phyloP scores from a whole-genome alignment of 2,888 invertebrate genomes.

The Hydroisotoma schaefferi region DNA sequence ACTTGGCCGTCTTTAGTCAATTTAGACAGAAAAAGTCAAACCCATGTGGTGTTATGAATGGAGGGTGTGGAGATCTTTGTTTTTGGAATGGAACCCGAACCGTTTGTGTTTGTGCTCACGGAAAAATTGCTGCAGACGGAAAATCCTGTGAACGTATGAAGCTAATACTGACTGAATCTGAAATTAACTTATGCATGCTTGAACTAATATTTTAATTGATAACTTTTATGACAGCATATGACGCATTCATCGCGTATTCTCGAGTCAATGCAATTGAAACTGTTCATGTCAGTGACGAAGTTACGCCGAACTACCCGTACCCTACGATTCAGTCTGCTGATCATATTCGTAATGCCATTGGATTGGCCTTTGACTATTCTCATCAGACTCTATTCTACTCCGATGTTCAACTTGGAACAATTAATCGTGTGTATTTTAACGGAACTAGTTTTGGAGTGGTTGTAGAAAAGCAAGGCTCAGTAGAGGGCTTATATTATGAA shows the following conservation, averaged over 20 bases:
- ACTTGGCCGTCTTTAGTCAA: constrained; percentile 58
- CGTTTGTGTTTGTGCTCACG: constrained; percentile 79
- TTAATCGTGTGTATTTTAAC: constrained; percentile 76
- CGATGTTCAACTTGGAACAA: constrained; percentile 80
- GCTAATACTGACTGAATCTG: constrained; percentile 17
- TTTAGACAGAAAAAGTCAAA: constrained; percentile 61
- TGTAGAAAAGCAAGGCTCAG: constrained; percentile 75
- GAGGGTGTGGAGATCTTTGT: constrained; percentile 75
- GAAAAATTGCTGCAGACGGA: constrained; percentile 64
- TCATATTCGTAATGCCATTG: constrained; percentile 79
- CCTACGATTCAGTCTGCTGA: constrained; percentile 68
- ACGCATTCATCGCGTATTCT: constrained; percentile 79
- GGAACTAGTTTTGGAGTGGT: constrained; percentile 68
- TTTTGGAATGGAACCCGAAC: constrained; percentile 65
- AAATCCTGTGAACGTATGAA: constrained; percentile 65
- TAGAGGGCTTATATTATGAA: constrained; percentile 82
- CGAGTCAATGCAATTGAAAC: constrained; percentile 76
- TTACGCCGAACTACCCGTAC: constrained; percentile 70
- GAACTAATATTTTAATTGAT: constrained; percentile 20
- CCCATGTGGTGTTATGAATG: constrained; percentile 63
- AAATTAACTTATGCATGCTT: not conserved
- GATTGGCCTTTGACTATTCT: constrained; percentile 72
- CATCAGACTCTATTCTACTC: constrained; percentile 74
- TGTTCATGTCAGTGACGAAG: constrained; percentile 68
- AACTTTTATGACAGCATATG: constrained; percentile 63